phyloP scores from a whole-genome alignment of 2,113 vertebrate species.

The Galbula dea region DNA sequence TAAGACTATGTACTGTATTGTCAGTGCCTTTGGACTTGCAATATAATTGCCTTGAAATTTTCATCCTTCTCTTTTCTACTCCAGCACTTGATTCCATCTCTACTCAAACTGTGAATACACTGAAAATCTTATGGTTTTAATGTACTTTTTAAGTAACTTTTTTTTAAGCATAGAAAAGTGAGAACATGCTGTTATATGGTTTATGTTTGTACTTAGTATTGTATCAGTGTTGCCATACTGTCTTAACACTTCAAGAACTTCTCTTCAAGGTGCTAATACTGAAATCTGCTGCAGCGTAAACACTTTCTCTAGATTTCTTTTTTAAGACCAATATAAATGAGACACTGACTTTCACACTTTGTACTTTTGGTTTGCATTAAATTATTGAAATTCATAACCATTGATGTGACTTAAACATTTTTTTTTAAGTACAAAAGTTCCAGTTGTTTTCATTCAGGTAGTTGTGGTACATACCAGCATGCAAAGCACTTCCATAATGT shows the following conservation, averaged over 20 bases:
- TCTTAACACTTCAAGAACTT: conserved; percentile 63
- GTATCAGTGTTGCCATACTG: conserved; percentile 1
- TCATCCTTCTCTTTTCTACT: neutral
- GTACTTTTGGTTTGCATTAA: conserved; percentile 77
- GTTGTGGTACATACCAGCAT: neutral
- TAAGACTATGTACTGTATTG: conserved; percentile 91
- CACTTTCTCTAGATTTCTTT: conserved; percentile 43
- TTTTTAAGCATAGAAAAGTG: conserved; percentile 9
- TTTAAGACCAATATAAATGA: conserved; percentile 47
- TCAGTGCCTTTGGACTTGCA: conserved; percentile 88
- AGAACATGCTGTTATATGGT: neutral
- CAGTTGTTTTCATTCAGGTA: neutral
- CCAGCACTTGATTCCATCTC: neutral
- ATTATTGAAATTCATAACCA: conserved; percentile 70
- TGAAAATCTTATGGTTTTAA: conserved; percentile 25
- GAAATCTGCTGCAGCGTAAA: conserved; percentile 58
- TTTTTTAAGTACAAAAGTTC: neutral
- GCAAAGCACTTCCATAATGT: neutral
- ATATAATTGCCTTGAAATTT: conserved; percentile 69
- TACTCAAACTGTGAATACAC: conserved; percentile 28
- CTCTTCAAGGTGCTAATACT: conserved; percentile 72
- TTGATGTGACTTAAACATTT: neutral
- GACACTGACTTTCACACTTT: conserved; percentile 69
- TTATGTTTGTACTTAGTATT: neutral
- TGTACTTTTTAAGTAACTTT: neutral